Conservation (phyloP, 92 coral and sea anemone genomes). For the Epizoanthus ramosus region DNA sequence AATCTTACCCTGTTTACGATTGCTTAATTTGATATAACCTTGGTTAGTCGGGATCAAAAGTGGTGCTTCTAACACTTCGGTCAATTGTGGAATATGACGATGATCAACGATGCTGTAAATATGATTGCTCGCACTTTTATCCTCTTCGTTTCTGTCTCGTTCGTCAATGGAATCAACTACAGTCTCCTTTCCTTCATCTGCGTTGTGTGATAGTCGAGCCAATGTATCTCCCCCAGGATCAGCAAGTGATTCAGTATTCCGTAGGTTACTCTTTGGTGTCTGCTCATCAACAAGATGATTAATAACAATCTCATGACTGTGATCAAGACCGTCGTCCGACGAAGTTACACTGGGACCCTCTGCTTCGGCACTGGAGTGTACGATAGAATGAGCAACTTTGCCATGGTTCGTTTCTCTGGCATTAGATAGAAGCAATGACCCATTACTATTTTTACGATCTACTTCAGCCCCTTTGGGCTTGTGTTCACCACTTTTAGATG, state of each 20-base stretch:
- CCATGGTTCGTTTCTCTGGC: background rate
- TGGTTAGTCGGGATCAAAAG: background rate
- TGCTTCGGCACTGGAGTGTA: background rate
- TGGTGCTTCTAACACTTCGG: background rate
- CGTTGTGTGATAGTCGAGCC: background rate
- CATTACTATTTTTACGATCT: background rate
- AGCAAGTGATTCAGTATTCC: no score
- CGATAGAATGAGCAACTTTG: no score
- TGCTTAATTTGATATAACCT: background rate
- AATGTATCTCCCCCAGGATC: no score
- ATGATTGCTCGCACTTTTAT: no score
- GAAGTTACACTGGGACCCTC: background rate
- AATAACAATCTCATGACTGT: conserved; percentile 15
- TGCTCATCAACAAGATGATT: background rate
- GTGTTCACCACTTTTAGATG: background rate
- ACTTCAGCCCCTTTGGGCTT: background rate
- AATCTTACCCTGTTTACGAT: background rate
- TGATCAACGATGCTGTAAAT: no score
- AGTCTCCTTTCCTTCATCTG: background rate
- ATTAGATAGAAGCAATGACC: background rate
- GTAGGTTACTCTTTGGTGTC: background rate
- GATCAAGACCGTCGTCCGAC: background rate
- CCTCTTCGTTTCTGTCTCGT: background rate
- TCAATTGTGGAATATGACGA: background rate
- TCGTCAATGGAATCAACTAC: background rate